Percentiles rank a stretch among this genome's conserved stretches.
Evolutionary conservation across 1,140 invertebrate species (phyloP).

Genomic region (Calycopis cecrops): DNA sequence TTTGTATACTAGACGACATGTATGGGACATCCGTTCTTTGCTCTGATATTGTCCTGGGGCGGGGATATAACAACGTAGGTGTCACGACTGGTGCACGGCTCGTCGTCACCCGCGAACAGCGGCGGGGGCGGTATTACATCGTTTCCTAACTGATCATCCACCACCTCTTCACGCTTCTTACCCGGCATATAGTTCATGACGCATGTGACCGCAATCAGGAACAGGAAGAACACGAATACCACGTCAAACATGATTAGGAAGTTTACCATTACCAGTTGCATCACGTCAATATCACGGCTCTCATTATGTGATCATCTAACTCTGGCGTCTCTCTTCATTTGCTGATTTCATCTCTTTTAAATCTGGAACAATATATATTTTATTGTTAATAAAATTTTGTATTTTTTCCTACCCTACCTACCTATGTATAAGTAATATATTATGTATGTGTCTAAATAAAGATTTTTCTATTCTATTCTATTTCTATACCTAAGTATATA

Average conservation of each 20-base stretch:
- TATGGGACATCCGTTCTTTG: conserved; percentile 65
- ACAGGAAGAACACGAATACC: conserved; percentile 89
- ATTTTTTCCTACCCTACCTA: too few relatives aligned
- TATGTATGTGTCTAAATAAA: too few relatives aligned
- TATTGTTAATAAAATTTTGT: too few relatives aligned
- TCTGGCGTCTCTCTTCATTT: conserved; percentile 14
- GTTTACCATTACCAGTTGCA: conserved; percentile 89
- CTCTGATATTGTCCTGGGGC: conserved; percentile 51
- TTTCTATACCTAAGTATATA: too few relatives aligned
- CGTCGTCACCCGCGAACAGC: conserved; percentile 57
- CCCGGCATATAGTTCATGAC: conserved; percentile 85
- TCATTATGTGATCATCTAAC: conserved; percentile 44
- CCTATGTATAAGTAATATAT: too few relatives aligned
- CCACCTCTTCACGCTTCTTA: conserved; percentile 44
- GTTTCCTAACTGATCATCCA: conserved; percentile 58
- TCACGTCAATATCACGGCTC: conserved; percentile 63
- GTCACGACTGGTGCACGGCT: conserved; percentile 43
- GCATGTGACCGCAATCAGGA: conserved; percentile 87
- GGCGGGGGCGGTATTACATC: conserved; percentile 72
- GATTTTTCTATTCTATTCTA: too few relatives aligned
- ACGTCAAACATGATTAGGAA: conserved; percentile 90
- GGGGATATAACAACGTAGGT: conserved; percentile 68
- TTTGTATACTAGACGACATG: conserved; percentile 68
- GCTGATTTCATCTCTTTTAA: conserved; percentile 21
- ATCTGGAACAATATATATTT: conserved; percentile 27